A percentile compares a stretch with the other conserved stretches of the same genome.
phyloP scores from a whole-genome alignment of 2,888 invertebrate genomes.

The Drosophila peninsularis region DNA sequence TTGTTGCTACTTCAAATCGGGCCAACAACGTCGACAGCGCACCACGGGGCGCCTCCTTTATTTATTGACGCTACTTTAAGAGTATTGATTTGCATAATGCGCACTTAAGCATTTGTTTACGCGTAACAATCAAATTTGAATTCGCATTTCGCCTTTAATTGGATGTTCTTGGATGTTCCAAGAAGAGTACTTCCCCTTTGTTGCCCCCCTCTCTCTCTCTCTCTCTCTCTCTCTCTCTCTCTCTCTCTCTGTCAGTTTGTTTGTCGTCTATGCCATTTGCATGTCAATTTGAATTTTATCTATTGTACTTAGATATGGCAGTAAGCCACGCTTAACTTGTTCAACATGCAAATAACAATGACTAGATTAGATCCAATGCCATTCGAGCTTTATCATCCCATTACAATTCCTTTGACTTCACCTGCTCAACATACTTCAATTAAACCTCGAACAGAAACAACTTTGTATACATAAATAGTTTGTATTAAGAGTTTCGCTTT shows the following conservation, averaged over 20 bases:
- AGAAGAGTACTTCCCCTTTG: constrained; percentile 8
- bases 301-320: constrained; percentile 55
- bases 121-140: constrained; percentile 80
- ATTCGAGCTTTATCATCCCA: constrained; percentile 15
- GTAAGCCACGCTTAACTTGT: constrained; percentile 71
- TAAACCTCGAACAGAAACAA: not conserved
- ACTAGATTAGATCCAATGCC: constrained; percentile 56
- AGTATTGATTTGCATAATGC: constrained; percentile 81
- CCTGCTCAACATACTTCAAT: constrained; percentile 15
- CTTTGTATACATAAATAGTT: constrained; percentile 5
- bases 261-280: constrained; percentile 63
- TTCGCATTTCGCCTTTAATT: constrained; percentile 77
- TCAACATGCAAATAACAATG: constrained; percentile 70
- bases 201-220: not conserved
- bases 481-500: not conserved
- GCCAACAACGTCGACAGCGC: not conserved
- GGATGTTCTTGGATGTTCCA: constrained; percentile 67
- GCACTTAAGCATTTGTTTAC: constrained; percentile 81
- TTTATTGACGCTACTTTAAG: constrained; percentile 79
- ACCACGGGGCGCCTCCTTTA: constrained; percentile 31
- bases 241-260: not conserved
- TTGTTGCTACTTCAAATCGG: constrained; percentile 52
- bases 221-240: not conserved
- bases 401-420: constrained; percentile 4
- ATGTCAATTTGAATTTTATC: constrained; percentile 78